Conservation (phyloP, 2,888 invertebrate genomes). For the Koerneria pararmatus region DNA sequence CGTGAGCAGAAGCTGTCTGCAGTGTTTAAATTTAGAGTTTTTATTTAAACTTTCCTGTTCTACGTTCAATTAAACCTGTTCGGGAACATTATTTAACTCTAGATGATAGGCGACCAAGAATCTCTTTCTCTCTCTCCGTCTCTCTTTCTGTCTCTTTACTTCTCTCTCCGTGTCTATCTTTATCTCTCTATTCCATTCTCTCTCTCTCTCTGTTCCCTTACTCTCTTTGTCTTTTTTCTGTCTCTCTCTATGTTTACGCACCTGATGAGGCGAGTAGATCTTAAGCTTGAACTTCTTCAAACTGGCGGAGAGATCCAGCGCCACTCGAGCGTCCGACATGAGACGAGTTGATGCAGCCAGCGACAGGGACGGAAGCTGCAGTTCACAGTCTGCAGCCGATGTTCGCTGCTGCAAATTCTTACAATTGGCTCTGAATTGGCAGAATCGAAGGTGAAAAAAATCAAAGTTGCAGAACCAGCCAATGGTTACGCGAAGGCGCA, state of each 20-base stretch:
- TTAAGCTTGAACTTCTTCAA: slow-evolving; percentile 94
- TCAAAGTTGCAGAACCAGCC: too few relatives aligned
- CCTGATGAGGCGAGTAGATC: slow-evolving; percentile 84
- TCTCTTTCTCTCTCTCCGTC: too few relatives aligned
- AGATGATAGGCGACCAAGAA: too few relatives aligned
- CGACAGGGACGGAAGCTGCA: slow-evolving; percentile 87
- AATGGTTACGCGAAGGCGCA: too few relatives aligned
- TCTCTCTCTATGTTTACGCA: too few relatives aligned
- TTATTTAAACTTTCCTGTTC: slow-evolving; percentile 25
- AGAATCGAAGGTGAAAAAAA: too few relatives aligned
- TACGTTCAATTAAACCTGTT: slow-evolving; percentile 4
- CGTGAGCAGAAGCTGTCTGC: slow-evolving; percentile 34
- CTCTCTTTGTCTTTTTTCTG: neutral
- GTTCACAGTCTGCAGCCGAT: slow-evolving; percentile 50
- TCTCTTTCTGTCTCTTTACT: too few relatives aligned
- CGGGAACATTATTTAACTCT: too few relatives aligned
- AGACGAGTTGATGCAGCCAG: slow-evolving; percentile 77
- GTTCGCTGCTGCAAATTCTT: too few relatives aligned
- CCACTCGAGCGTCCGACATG: slow-evolving; percentile 29
- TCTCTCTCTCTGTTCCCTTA: neutral
- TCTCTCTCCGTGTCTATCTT: too few relatives aligned
- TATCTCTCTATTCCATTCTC: neutral
- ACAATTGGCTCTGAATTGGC: too few relatives aligned
- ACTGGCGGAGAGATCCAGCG: slow-evolving; percentile 85
- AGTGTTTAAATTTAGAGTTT: too few relatives aligned